These are phyloP conservation scores for Clanis bilineata DNA, from an alignment of 2,888 invertebrate species.

Conservation along the genomic window DNA sequence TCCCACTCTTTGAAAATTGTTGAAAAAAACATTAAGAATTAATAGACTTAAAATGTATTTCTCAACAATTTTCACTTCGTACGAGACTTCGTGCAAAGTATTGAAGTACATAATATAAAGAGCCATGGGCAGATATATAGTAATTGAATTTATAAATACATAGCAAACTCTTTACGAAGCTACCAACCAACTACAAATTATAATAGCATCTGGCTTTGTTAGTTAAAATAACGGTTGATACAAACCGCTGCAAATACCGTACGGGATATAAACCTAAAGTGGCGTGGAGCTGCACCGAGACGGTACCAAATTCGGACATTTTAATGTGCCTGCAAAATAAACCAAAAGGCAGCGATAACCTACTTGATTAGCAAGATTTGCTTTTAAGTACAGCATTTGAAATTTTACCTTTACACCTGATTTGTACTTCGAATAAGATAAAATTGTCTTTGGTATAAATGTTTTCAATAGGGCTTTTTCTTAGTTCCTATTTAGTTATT, in stretches of 20 bases:
- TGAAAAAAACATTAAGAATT: too few relatives aligned
- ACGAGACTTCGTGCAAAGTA: too few relatives aligned
- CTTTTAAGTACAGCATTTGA: not conserved
- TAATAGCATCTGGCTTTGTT: slow-evolving; percentile 43
- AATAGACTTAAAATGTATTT: too few relatives aligned
- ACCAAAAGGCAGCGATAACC: not conserved
- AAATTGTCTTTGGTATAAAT: too few relatives aligned
- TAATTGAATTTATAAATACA: not conserved
- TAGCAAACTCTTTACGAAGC: slow-evolving; percentile 20
- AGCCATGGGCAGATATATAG: not conserved
- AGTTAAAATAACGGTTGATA: slow-evolving; percentile 68
- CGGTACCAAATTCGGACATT: slow-evolving; percentile 28
- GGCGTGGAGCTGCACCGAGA: slow-evolving; percentile 30
- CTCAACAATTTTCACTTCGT: too few relatives aligned
- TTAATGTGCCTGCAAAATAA: slow-evolving; percentile 2
- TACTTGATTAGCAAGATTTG: not conserved
- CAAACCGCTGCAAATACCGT: slow-evolving; percentile 75
- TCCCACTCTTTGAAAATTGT: too few relatives aligned
- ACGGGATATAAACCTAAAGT: slow-evolving; percentile 62
- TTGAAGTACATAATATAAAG: not conserved
- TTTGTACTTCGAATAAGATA: too few relatives aligned
- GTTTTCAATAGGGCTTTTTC: too few relatives aligned
- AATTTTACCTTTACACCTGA: not conserved
- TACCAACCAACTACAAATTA: slow-evolving; percentile 33
- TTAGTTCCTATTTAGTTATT: too few relatives aligned